phyloP scores from a whole-genome alignment of 2,113 vertebrate genomes.

The Potamarius usumacintae region DNA sequence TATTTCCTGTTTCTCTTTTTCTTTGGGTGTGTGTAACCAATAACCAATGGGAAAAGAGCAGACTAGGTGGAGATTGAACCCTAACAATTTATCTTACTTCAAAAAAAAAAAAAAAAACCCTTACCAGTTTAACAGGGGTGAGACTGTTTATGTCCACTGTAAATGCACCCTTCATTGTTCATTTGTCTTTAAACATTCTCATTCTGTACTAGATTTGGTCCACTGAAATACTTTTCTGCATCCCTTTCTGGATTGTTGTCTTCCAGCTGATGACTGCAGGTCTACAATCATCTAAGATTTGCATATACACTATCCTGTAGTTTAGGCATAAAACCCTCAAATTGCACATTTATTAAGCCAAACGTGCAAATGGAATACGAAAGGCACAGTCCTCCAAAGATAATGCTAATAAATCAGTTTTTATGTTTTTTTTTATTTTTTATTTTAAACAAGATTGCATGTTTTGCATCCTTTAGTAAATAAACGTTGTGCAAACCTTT shows the following conservation, averaged over 20 bases:
- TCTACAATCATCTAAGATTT: not conserved
- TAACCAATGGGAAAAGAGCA: no score
- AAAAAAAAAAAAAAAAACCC: no score
- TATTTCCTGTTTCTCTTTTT: no score
- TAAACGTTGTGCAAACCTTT: not conserved
- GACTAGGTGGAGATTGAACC: no score
- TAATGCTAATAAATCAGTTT: not conserved
- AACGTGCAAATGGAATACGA: not conserved
- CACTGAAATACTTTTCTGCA: not conserved
- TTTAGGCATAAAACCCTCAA: not conserved
- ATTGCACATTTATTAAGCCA: not conserved
- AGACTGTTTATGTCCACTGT: no score
- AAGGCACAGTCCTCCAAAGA: not conserved
- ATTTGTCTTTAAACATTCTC: not conserved
- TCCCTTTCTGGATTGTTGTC: not conserved
- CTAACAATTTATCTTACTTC: no score
- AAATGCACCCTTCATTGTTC: not conserved
- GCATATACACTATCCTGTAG: not conserved
- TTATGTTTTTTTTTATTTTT: not conserved
- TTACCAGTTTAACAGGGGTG: no score
- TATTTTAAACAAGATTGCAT: no score
- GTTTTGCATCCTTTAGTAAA: no score
- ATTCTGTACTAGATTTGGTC: not conserved
- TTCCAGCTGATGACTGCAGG: not conserved
- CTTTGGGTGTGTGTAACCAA: not conserved